Base-by-base conservation (phyloP, 2,797 vertebrate genomes). In the Hoplostethus atlanticus region DNA sequence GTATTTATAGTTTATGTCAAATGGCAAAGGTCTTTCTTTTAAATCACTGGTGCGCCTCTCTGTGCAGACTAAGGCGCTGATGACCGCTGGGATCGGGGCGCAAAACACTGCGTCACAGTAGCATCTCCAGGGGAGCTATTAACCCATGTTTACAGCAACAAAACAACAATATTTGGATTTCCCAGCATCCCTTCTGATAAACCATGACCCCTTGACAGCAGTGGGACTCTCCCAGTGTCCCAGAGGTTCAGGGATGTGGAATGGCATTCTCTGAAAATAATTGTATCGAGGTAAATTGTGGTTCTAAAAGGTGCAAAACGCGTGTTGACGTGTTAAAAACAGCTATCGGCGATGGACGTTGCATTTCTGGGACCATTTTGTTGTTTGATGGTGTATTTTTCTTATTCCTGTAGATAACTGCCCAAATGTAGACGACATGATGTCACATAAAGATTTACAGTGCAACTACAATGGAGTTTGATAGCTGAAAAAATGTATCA, bases 141-240 rank as follows among this genome's bases (percentile, higher is more conserved):
- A 79, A 77, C 30, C 34, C 62, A 71, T 85, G 61, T 86, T 47
- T 80, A 53, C 28, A 71, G 17, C 3, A 62, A 51, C n/a, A 70
- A 64, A 76, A 80, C 54, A 84, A 58, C 34, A 84, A 68, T 66
- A 60, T 87, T 85, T 79, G 67, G 63, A 65, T 86, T 91, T 89
- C 79, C 73, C 75, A 86, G 80, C 75, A 78, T 71, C 25, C 66
- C 25, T 1, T 59, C n/a, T 51, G 51, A 68, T 80, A 56, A 75
- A 52, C 64, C 15, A 0, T 58, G 34, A 54, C 30, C 73, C 68
- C 46, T 2, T 53, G 77, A 64, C 72, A 74, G 56, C 21, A 61
- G 16, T 48, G 17, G 50, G 58, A 55, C 40, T 70, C 36, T 65
- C 51, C 60, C 65, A 42, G 44, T 31, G 56, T 5, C 6, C 6